phyloP scores from a whole-genome alignment of 2,888 invertebrate species.

The Machimus atricapillus region DNA sequence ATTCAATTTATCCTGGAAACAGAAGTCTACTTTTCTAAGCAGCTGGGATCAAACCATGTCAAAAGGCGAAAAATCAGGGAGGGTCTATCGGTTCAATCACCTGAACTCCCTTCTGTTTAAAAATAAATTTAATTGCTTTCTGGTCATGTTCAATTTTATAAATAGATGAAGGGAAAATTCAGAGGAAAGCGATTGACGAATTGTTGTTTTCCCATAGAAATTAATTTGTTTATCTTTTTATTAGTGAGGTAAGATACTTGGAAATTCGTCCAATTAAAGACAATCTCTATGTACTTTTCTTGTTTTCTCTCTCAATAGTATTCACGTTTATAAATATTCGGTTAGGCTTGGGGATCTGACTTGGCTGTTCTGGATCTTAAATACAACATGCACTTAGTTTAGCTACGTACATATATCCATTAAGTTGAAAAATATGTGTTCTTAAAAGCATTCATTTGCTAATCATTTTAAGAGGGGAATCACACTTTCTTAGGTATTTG shows the following conservation, averaged over 20 bases:
- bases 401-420: too few species aligned
- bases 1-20: background rate
- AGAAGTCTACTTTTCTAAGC: background rate
- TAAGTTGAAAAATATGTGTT: too few species aligned
- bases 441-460: too few species aligned
- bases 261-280: too few species aligned
- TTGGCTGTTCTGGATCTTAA: too few species aligned
- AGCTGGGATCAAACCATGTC: background rate
- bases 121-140: background rate
- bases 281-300: too few species aligned
- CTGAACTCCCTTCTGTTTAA: background rate
- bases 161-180: background rate
- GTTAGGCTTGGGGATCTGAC: too few species aligned
- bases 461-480: too few species aligned
- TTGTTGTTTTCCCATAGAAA: background rate
- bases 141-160: background rate
- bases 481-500: too few species aligned
- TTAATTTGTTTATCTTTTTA: background rate
- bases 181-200: background rate
- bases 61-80: background rate
- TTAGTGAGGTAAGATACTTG: background rate
- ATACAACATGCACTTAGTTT: too few species aligned
- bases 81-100: background rate
- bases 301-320: too few species aligned
- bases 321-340: too few species aligned